Base-by-base conservation (phyloP, 2,797 vertebrate species). In the Neosilurus mollespiculum region DNA sequence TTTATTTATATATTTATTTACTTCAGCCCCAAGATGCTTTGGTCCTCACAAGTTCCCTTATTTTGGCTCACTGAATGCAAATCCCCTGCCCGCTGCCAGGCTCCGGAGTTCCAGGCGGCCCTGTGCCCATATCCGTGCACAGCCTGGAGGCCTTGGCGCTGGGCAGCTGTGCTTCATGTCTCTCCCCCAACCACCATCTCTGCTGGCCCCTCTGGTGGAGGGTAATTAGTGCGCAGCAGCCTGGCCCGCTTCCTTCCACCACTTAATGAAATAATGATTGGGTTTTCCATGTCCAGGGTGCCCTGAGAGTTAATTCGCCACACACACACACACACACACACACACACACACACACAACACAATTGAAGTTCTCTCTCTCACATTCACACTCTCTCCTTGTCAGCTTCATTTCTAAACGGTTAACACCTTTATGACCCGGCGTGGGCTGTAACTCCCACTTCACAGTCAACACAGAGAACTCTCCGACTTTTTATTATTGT, bases 261-360 rank as follows among this genome's bases (percentile, higher is more conserved):
- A 93, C 92, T 94, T 95, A 95, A 95, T 94, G 93, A 93, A 95
- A 94, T 94, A 93, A 93, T 94, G 93, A 95, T 95, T 95, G 94
- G 93, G 92, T 94, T 93, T 92, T 94, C 91, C 90, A 92, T 94
- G 94, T 95, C 93, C 94, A 93, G 93, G 94, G 94, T 94, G 94
- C 92, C 92, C 91, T 94, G 92, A 92, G 93, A 94, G 94, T 94
- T 95, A 95, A 94, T 95, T 94, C 89, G 87, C 92, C 90, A 72
- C 77, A 82, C 82, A 14, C 20, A n/a, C 69, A 24, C 82, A 81
- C 69, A 43, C 77, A 81, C 81, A 73, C 62, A 79, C 7, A 15
- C 72, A 26, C 75, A 73, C 66, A 73, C 81, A 84, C 75, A 82
- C 81, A 87, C 12, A 43, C 30, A 81, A 84, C 73, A 70, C 64